These are phyloP conservation scores for Cyclophora punctaria DNA, from an alignment of 2,888 invertebrate species.

Conservation along the genomic window DNA sequence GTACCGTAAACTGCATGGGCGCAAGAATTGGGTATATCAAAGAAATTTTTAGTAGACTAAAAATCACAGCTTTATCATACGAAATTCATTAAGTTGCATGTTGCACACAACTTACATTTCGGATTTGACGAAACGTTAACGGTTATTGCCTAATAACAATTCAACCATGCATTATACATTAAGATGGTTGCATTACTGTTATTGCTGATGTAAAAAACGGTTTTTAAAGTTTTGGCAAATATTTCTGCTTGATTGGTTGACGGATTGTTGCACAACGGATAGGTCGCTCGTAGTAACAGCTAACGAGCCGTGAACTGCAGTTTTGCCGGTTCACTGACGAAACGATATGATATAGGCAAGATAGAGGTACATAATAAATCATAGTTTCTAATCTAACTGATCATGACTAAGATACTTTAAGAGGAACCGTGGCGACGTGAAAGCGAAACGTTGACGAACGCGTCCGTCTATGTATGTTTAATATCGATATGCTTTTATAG, in stretches of 20 bases:
- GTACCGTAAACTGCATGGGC: too few relatives aligned
- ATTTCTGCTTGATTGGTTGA: constrained; percentile 49
- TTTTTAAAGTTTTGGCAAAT: constrained; percentile 41
- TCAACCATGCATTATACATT: constrained; percentile 24
- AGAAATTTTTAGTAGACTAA: too few relatives aligned
- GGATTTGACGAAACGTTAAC: too few relatives aligned
- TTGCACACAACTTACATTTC: too few relatives aligned
- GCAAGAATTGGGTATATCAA: too few relatives aligned
- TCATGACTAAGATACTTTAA: constrained; percentile 7
- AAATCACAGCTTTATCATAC: too few relatives aligned
- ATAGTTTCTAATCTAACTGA: constrained; percentile 25
- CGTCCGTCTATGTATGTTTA: constrained; percentile 5
- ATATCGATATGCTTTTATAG: constrained; percentile 13
- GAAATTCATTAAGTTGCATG: too few relatives aligned
- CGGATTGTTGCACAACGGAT: constrained; percentile 41
- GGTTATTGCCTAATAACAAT: constrained; percentile 6
- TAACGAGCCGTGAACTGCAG: constrained; percentile 46
- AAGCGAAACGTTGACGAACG: constrained; percentile 18
- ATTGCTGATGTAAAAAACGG: constrained; percentile 6
- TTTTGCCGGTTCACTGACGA: constrained; percentile 46
- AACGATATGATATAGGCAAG: constrained; percentile 29
- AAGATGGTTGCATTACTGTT: constrained; percentile 15
- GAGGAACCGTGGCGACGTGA: constrained; percentile 14
- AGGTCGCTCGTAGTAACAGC: constrained; percentile 39
- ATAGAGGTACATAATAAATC: constrained; percentile 20